Evolutionary conservation across 2,113 vertebrate genomes (phyloP), one percentile per base, ranked within the genome.

Genomic region (Aspiorhynchus laticeps): DNA sequence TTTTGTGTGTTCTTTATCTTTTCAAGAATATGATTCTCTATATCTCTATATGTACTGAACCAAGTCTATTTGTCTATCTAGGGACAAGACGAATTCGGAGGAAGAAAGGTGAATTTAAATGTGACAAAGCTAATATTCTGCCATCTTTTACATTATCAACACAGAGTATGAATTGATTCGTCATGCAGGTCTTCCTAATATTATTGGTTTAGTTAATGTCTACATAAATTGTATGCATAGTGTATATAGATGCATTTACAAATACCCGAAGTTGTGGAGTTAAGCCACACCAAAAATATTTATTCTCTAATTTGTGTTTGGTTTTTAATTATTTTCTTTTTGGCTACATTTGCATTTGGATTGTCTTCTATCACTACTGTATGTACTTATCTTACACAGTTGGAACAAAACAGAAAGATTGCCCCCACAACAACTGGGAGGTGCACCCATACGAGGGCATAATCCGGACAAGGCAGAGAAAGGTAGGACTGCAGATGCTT

Each of bases 211-310:
- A 65, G n/a, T 46, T 65, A 28, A 65, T 65, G 9, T 28, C n/a
- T n/a, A 65, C 7, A 65, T 65, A n/a, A 65, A 67, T 67, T 67
- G 65, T 67, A 67, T 67, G 63, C 63, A 67, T 67, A 67, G 63
- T 67, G 48, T 51, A 51, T 51, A 51, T 15, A 51, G 48, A 51
- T 17, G 48, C 48, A 51, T 51, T 51, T 51, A 51, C 48, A 51
- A 15, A 51, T 51, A 51, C 48, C 4, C 14, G 0, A 51, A 51
- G 48, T 51, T 51, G 48, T 17, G 48, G 59, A n/a, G 59, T 61
- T 10, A n/a, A 61, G 59, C 59, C 59, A 61, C 59, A n/a, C 59
- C 59, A 61, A 61, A 61, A 61, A 61, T 61, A 61, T n/a, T 7
- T 61, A 61, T 61, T 61, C 7, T n/a, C 59, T 61, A n/a, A n/a